Percentiles rank a stretch among this genome's conserved stretches.
phyloP scores from a whole-genome alignment of 2,888 invertebrate genomes.

The Alviniconcha strummeri region DNA sequence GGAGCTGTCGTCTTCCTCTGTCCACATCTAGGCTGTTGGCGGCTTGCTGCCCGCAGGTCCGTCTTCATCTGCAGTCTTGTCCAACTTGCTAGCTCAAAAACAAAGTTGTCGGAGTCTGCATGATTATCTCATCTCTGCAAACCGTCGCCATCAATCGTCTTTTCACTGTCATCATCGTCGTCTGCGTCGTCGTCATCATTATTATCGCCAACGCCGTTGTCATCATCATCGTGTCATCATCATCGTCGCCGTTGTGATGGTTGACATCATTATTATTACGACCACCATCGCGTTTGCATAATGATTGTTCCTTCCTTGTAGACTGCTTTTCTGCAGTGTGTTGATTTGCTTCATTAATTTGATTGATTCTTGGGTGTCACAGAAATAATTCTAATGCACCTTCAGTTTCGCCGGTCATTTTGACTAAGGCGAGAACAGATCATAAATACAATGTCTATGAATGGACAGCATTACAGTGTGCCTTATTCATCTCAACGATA shows the following conservation, averaged over 20 bases:
- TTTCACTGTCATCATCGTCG: not conserved
- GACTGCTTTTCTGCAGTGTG: not conserved
- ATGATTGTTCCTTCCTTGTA: not conserved
- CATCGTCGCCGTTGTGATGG: not conserved
- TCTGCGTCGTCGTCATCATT: not conserved
- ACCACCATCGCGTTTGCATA: not conserved
- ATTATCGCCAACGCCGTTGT: not conserved
- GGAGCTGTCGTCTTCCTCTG: not conserved
- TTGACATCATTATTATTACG: not conserved
- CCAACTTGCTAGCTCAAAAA: not conserved
- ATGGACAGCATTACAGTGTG: not conserved
- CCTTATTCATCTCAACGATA: not conserved
- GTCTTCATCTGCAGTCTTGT: not conserved
- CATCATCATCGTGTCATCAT: not conserved
- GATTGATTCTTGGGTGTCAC: not conserved
- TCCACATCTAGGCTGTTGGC: not conserved
- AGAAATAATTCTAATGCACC: too few relatives aligned
- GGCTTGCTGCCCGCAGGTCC: not conserved
- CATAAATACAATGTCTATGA: too few relatives aligned
- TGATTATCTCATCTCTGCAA: not conserved
- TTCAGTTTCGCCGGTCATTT: not conserved
- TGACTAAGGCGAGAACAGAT: not conserved
- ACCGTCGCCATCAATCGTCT: not conserved
- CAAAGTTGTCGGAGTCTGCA: not conserved
- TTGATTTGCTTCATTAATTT: not conserved